These are phyloP conservation scores for Heterotis niloticus DNA, from an alignment of 2,113 vertebrate species.

Conservation along the genomic window DNA sequence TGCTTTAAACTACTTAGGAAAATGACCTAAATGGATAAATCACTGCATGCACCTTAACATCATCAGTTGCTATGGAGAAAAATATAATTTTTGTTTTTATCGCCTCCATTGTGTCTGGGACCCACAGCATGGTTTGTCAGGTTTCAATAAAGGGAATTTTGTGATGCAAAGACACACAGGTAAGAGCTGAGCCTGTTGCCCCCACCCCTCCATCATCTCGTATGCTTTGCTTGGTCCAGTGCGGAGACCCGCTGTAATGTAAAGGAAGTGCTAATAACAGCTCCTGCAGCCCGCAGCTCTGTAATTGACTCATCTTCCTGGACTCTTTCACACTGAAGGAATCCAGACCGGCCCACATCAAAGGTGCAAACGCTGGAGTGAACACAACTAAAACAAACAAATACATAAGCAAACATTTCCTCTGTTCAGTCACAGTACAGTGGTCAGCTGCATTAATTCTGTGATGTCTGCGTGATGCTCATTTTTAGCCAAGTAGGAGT, in stretches of 20 bases:
- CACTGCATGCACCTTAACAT: no score
- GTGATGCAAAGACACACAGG: slow-evolving; percentile 18
- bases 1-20: no score
- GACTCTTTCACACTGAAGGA: slow-evolving; percentile 66
- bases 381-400: slow-evolving; percentile 41
- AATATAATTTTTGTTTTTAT: no score
- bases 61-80: no score
- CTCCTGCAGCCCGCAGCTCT: slow-evolving; percentile 53
- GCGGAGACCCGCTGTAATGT: slow-evolving; percentile 32
- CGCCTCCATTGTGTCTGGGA: no score
- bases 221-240: slow-evolving; percentile 15
- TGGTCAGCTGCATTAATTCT: neutral
- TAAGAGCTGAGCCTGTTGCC: neutral
- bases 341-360: slow-evolving; percentile 59
- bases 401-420: slow-evolving; percentile 11
- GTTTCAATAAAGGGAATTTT: neutral
- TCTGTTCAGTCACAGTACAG: no score
- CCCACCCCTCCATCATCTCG: neutral
- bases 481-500: no score
- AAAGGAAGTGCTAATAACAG: slow-evolving; percentile 60
- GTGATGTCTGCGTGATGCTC: no score
- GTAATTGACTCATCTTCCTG: slow-evolving; percentile 59
- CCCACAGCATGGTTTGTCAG: no score
- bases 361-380: slow-evolving; percentile 50
- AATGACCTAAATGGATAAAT: no score